Conservation (phyloP, 2,113 vertebrate species). For the Nothocercus nigrocapillus region DNA sequence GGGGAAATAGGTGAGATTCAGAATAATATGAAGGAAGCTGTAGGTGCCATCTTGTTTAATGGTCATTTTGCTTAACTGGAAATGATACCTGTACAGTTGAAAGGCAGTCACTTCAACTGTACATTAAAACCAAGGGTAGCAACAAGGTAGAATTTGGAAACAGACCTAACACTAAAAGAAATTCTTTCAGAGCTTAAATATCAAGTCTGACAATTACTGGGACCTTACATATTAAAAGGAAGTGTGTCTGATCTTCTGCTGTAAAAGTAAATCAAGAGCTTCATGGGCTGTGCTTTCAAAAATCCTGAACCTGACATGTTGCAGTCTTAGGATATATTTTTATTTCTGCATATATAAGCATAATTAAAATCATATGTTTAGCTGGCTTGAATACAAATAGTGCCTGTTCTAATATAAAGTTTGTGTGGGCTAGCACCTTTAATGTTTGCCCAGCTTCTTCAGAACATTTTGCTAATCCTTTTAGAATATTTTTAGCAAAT, state of each 20-base stretch:
- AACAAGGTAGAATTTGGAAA: not conserved
- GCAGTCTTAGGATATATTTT: not conserved
- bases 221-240: not conserved
- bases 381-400: not conserved
- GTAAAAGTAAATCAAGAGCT: not conserved
- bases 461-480: not conserved
- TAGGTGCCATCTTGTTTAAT: not conserved
- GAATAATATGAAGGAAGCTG: not conserved
- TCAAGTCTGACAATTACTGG: not conserved
- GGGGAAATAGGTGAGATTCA: not conserved
- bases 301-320: not conserved
- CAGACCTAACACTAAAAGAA: not conserved
- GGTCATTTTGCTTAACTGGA: not conserved
- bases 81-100: not conserved
- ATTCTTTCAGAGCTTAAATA: not conserved
- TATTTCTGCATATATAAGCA: not conserved
- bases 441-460: not conserved
- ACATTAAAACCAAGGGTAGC: not conserved
- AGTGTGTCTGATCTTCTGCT: not conserved
- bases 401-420: not conserved
- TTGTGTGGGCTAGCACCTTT: not conserved
- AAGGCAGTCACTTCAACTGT: not conserved
- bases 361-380: not conserved
- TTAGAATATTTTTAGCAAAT: not conserved
- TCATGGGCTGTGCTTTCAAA: not conserved